Evolutionary conservation across 2,797 vertebrate species (phyloP).

Genomic region (Nothura maculosa): DNA sequence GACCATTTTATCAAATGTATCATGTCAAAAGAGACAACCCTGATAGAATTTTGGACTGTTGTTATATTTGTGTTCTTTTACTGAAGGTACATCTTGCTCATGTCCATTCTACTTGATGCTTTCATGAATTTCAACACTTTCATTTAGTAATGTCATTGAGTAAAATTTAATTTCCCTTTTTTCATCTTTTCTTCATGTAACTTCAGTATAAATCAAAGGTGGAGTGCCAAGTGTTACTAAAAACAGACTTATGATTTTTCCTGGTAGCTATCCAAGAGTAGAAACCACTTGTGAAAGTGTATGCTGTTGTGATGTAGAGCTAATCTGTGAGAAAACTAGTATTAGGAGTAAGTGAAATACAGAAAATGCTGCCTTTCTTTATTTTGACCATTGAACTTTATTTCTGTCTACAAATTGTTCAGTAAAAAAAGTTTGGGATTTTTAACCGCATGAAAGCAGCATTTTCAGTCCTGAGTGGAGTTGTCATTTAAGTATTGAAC

Average conservation of each 20-base stretch:
- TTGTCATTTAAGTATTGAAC: background rate
- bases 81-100: background rate
- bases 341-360: background rate
- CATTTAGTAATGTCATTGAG: background rate
- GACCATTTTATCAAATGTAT: background rate
- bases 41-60: background rate
- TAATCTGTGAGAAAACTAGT: background rate
- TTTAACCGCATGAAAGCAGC: background rate
- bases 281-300: background rate
- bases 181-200: background rate
- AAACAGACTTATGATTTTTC: background rate
- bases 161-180: background rate
- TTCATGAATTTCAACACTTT: background rate
- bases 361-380: background rate
- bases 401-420: background rate
- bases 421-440: background rate
- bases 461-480: background rate
- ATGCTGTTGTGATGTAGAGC: background rate
- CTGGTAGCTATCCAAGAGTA: background rate
- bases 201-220: background rate
- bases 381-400: background rate
- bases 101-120: background rate
- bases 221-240: background rate
- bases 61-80: background rate
- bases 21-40: background rate